A percentile compares a stretch with the other conserved stretches of the same genome.
Evolutionary conservation across 2,113 vertebrate species (phyloP).

Genomic region (Tupaia tana): DNA sequence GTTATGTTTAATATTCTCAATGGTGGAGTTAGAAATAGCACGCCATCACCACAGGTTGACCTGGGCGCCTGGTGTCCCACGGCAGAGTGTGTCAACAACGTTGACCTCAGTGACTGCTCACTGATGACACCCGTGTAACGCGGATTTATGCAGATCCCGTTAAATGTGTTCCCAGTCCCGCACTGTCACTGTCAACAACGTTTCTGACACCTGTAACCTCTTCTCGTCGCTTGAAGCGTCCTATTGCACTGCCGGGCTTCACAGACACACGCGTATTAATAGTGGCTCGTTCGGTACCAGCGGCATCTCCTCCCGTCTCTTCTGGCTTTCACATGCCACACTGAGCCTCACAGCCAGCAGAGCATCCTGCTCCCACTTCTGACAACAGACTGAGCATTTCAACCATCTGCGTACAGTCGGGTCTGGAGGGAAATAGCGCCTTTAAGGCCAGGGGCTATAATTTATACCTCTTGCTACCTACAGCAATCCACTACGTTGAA

Average conservation of each 20-base stretch:
- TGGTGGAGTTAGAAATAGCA: not conserved
- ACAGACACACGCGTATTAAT: not conserved
- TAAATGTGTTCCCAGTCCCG: not conserved
- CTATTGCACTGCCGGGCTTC: too few relatives aligned
- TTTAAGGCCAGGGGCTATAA: not conserved
- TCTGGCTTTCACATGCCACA: not conserved
- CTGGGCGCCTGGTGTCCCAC: not conserved
- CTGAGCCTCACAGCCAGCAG: not conserved
- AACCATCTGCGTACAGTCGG: not conserved
- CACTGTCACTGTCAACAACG: not conserved
- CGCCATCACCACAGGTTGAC: not conserved
- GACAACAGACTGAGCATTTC: not conserved
- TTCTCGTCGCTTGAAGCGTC: not conserved
- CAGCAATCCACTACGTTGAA: not conserved
- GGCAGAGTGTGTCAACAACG: not conserved
- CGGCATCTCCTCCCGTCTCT: not conserved
- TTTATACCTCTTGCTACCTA: not conserved
- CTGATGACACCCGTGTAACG: not conserved
- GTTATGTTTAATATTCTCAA: constrained; percentile 34
- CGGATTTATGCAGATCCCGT: not conserved
- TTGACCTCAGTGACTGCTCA: not conserved
- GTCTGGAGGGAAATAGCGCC: not conserved
- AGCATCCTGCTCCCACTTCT: constrained; percentile 1
- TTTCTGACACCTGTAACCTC: not conserved
- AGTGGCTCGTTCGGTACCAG: not conserved